A percentile compares a stretch with the other conserved stretches of the same genome.
Conservation (phyloP, 2,797 vertebrate genomes). For the Champsocephalus gunnari region DNA sequence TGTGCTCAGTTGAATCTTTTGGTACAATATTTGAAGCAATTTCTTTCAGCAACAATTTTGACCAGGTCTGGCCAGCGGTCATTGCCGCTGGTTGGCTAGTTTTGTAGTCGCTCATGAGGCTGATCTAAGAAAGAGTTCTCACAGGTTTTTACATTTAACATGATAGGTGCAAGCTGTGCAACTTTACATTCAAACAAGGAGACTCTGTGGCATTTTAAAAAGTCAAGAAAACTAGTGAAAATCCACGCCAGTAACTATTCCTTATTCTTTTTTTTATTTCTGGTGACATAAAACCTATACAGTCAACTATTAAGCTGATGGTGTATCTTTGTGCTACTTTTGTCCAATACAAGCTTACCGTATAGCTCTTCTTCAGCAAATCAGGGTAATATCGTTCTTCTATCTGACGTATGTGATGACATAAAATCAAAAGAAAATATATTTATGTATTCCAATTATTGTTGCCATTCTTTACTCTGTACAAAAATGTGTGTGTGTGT, state of each 20-base stretch:
- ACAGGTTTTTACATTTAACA: conserved; percentile 81
- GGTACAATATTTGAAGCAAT: conserved; percentile 39
- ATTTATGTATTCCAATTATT: conserved; percentile 83
- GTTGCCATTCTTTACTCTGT: conserved; percentile 83
- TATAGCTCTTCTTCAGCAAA: conserved; percentile 83
- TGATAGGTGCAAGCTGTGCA: conserved; percentile 97
- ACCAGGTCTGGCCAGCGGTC: conserved; percentile 63
- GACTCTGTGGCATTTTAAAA: conserved; percentile 99
- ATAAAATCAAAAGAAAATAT: conserved; percentile 80
- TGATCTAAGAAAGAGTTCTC: conserved; percentile 74
- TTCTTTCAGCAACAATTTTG: conserved; percentile 61
- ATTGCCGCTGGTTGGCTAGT: conserved; percentile 69
- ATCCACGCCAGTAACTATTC: conserved; percentile 95
- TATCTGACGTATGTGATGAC: conserved; percentile 79
- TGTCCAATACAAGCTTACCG: conserved; percentile 82
- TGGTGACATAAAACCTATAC: conserved; percentile 77
- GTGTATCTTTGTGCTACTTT: conserved; percentile 83
- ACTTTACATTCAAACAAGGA: conserved; percentile 98
- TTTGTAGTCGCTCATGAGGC: conserved; percentile 71
- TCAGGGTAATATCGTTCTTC: conserved; percentile 82
- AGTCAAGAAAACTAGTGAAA: conserved; percentile 95
- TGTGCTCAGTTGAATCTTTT: conserved; percentile 14
- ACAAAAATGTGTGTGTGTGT: conserved; percentile 60
- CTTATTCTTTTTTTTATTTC: conserved; percentile 91
- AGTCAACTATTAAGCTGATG: conserved; percentile 81